A percentile compares a stretch with the other conserved stretches of the same genome.
phyloP scores from a whole-genome alignment of 2,888 invertebrate genomes.

The Tillus elongatus region DNA sequence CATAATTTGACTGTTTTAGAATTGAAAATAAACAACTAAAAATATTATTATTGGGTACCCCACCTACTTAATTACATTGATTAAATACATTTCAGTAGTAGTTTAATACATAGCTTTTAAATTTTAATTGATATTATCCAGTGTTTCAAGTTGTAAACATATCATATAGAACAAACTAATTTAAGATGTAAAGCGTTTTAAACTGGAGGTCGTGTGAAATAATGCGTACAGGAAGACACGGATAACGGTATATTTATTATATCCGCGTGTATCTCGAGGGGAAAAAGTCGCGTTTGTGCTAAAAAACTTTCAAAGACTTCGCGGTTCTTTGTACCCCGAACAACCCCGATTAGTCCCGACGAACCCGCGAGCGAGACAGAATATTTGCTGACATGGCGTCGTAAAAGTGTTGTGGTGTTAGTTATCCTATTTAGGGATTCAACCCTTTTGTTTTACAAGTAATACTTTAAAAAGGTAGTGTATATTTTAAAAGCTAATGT shows the following conservation, averaged over 20 bases:
- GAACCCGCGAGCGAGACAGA: constrained; percentile 30
- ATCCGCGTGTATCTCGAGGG: constrained; percentile 26
- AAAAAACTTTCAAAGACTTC: constrained; percentile 36
- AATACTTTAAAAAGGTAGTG: constrained; percentile 35
- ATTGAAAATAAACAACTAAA: constrained; percentile 18
- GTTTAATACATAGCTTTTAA: no score
- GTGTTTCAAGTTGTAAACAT: no score
- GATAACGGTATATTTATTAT: constrained; percentile 32
- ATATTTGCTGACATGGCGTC: constrained; percentile 46
- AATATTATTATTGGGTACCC: no score
- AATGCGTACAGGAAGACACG: constrained; percentile 26
- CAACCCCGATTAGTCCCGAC: constrained; percentile 38
- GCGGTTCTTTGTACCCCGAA: constrained; percentile 39
- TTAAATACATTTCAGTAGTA: no score
- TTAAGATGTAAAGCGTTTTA: no score
- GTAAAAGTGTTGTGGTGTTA: constrained; percentile 42
- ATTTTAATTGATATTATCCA: no score
- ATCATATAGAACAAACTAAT: no score
- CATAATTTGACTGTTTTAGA: constrained; percentile 30
- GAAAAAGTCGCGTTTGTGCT: constrained; percentile 31
- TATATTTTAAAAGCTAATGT: constrained; percentile 9
- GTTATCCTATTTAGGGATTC: constrained; percentile 38
- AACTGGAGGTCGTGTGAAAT: constrained; percentile 21
- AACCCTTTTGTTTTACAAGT: constrained; percentile 38
- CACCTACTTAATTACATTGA: no score